Conservation (phyloP, 92 coral and sea anemone genomes). For the Scolanthus callimorphus region DNA sequence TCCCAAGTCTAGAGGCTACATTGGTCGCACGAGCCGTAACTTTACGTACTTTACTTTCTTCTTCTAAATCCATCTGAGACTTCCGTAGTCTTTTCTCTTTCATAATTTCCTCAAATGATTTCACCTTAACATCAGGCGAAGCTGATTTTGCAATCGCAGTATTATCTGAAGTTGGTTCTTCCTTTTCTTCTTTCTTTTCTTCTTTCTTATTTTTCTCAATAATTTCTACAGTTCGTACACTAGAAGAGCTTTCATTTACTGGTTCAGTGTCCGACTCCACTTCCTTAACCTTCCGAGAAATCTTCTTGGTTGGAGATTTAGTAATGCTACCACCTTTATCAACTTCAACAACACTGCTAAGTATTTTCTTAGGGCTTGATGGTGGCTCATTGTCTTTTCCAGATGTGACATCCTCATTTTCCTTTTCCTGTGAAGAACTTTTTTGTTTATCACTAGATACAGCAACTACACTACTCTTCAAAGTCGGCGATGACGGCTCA, state of each 20-base stretch:
- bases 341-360: constrained; percentile 8
- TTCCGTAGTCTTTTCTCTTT: constrained; percentile 49
- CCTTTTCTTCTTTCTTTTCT: too few species aligned
- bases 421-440: constrained; percentile 1
- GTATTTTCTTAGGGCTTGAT: constrained; percentile 18
- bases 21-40: too few species aligned
- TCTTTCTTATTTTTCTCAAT: constrained; percentile 4
- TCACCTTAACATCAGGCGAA: constrained; percentile 12
- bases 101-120: constrained; percentile 64
- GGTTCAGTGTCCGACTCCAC: not conserved
- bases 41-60: too few species aligned
- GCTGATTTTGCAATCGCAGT: not conserved
- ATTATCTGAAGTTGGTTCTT: constrained; percentile 1
- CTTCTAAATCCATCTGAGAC: constrained; percentile 17
- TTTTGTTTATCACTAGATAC: constrained; percentile 4
- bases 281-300: constrained; percentile 7
- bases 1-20: too few species aligned
- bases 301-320: constrained; percentile 7
- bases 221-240: not conserved
- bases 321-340: not conserved
- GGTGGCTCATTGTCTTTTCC: too few species aligned
- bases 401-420: not conserved
- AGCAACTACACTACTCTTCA: constrained; percentile 32
- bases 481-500: not conserved
- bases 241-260: not conserved